Conservation (phyloP, 2,113 vertebrate genomes). For the Syrrhaptes paradoxus region DNA sequence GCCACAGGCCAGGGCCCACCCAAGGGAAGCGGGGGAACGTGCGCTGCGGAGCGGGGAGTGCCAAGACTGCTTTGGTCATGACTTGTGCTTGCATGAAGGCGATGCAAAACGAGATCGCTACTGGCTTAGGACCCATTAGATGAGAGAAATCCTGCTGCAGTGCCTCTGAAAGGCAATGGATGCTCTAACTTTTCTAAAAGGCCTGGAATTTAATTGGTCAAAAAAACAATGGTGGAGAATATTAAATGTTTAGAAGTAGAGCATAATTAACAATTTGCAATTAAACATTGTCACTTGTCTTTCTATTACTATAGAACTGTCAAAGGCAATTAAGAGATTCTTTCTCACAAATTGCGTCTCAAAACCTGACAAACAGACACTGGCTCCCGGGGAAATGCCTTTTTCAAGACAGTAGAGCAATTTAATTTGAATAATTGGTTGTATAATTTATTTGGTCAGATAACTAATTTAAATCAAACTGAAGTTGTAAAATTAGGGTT, state of each 20-base stretch:
- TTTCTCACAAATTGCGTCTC: not conserved
- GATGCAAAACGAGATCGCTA: fast-evolving
- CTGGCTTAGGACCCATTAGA: fast-evolving
- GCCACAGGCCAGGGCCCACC: not conserved
- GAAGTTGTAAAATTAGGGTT: not conserved
- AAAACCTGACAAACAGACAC: not conserved
- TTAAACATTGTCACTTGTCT: not conserved
- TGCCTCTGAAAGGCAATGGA: not conserved
- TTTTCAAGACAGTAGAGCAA: not conserved
- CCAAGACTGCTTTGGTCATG: too few relatives aligned
- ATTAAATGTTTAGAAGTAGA: not conserved
- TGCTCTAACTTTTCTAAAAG: not conserved
- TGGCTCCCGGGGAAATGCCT: not conserved
- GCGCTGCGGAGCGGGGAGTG: not conserved
- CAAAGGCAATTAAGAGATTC: not conserved
- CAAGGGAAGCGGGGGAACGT: fast-evolving
- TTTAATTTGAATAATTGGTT: not conserved
- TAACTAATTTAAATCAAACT: not conserved
- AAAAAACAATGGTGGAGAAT: not conserved
- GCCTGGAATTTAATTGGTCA: not conserved
- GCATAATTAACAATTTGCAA: not conserved
- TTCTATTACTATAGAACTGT: not conserved
- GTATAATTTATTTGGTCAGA: not conserved
- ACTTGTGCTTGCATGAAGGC: not conserved
- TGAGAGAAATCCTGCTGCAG: too few relatives aligned